A percentile compares a stretch with the other conserved stretches of the same genome.
Conservation (phyloP, 2,888 invertebrate genomes). For the Drosophila parthenogenetica region DNA sequence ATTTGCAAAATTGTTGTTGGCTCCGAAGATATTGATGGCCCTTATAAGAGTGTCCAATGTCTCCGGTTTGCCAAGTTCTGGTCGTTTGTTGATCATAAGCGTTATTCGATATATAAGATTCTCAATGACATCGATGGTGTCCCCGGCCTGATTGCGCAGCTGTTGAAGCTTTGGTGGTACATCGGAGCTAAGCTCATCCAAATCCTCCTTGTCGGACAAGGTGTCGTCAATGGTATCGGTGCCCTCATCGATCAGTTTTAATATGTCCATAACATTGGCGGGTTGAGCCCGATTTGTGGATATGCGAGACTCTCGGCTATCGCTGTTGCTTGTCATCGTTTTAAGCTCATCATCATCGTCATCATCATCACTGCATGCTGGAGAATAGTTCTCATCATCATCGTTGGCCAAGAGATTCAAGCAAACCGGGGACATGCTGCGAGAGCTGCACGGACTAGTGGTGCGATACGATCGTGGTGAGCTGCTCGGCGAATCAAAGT, state of each 20-base stretch:
- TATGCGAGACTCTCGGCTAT: constrained; percentile 63
- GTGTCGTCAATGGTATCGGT: constrained; percentile 81
- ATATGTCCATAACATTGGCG: constrained; percentile 75
- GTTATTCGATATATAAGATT: constrained; percentile 83
- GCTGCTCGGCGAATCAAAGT: constrained; percentile 83
- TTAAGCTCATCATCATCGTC: constrained; percentile 78
- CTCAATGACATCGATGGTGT: constrained; percentile 82
- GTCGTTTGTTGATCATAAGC: constrained; percentile 80
- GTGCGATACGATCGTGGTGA: constrained; percentile 82
- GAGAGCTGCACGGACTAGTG: constrained; percentile 84
- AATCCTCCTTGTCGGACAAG: constrained; percentile 83
- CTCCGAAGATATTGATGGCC: constrained; percentile 83
- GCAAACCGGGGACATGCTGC: constrained; percentile 83
- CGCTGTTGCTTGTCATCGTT: constrained; percentile 18
- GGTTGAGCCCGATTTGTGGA: constrained; percentile 62
- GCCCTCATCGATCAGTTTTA: constrained; percentile 82
- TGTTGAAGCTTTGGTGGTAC: constrained; percentile 73
- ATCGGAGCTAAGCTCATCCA: constrained; percentile 80
- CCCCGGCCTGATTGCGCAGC: constrained; percentile 64
- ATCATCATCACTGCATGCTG: constrained; percentile 85
- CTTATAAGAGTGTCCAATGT: constrained; percentile 82
- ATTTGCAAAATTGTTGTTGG: constrained; percentile 81
- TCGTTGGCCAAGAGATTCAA: constrained; percentile 66
- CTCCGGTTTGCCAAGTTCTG: constrained; percentile 82
- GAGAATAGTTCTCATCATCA: constrained; percentile 84